Evolutionary conservation across 2,113 vertebrate genomes (phyloP).

Genomic region (Bubalus kerabau): DNA sequence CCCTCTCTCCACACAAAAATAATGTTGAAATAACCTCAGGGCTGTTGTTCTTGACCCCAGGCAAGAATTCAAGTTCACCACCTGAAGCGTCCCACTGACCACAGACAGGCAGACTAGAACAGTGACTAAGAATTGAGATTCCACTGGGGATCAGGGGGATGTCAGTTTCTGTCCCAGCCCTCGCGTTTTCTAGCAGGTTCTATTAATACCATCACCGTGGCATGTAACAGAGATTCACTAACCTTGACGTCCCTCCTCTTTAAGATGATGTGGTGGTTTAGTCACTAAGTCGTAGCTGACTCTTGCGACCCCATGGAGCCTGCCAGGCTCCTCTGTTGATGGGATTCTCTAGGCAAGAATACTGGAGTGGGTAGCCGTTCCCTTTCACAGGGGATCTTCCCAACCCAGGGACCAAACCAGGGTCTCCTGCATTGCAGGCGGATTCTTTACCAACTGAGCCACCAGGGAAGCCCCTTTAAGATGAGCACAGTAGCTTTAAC

Average conservation of each 20-base stretch:
- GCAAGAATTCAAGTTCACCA: neutral
- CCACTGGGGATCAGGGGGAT: neutral
- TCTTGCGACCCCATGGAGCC: neutral
- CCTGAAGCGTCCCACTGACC: neutral
- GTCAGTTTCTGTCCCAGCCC: neutral
- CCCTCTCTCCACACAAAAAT: neutral
- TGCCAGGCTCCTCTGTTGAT: neutral
- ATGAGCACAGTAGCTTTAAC: neutral
- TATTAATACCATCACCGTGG: neutral
- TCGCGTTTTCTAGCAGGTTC: neutral
- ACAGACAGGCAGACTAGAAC: neutral
- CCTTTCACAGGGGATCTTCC: neutral
- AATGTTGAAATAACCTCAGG: neutral
- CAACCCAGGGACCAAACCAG: neutral
- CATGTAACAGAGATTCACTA: fast-evolving
- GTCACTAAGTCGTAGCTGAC: neutral
- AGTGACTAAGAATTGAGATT: neutral
- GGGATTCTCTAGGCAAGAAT: neutral
- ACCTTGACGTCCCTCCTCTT: neutral
- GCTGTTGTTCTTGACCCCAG: neutral
- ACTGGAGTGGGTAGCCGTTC: fast-evolving
- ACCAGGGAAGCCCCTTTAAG: neutral
- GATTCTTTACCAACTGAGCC: neutral
- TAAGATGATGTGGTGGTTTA: neutral
- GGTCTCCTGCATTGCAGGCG: neutral